Evolutionary conservation across 2,797 vertebrate species (phyloP).

Genomic region (Poecilia picta): DNA sequence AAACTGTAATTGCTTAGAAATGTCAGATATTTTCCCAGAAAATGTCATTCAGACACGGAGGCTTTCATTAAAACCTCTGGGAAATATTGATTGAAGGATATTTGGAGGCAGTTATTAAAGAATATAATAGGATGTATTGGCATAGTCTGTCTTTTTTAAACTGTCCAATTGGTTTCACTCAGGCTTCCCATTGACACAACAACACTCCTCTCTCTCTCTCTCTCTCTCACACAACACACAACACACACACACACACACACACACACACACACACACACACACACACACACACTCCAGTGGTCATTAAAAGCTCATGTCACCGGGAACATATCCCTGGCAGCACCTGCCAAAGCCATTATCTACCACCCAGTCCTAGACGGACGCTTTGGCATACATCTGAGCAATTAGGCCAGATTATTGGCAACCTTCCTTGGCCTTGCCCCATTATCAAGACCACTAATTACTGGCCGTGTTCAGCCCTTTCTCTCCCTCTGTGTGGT

Average conservation of each 20-base stretch:
- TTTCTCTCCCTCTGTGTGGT: constrained; percentile 31
- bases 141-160: constrained; percentile 12
- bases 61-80: constrained; percentile 23
- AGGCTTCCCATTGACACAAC: constrained; percentile 20
- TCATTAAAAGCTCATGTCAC: constrained; percentile 69
- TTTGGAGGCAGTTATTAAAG: constrained; percentile 35
- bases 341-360: constrained; percentile 78
- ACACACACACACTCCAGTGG: constrained; percentile 48
- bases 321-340: constrained; percentile 63
- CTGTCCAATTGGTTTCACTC: constrained; percentile 27
- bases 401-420: constrained; percentile 84
- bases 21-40: constrained; percentile 25
- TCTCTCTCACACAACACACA: background rate
- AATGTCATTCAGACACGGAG: constrained; percentile 19
- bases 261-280: constrained; percentile 21
- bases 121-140: constrained; percentile 42
- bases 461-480: constrained; percentile 76
- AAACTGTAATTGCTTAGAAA: constrained; percentile 34
- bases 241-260: too few species aligned
- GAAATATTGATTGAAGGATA: constrained; percentile 39
- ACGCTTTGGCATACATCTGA: constrained; percentile 77
- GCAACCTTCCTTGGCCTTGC: constrained; percentile 80
- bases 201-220: background rate
- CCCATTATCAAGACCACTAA: constrained; percentile 85
- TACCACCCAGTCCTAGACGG: constrained; percentile 70